Evolutionary conservation across 2,888 invertebrate species (phyloP), one percentile per base, ranked within the genome.

Genomic region (Eudemis profundana): DNA sequence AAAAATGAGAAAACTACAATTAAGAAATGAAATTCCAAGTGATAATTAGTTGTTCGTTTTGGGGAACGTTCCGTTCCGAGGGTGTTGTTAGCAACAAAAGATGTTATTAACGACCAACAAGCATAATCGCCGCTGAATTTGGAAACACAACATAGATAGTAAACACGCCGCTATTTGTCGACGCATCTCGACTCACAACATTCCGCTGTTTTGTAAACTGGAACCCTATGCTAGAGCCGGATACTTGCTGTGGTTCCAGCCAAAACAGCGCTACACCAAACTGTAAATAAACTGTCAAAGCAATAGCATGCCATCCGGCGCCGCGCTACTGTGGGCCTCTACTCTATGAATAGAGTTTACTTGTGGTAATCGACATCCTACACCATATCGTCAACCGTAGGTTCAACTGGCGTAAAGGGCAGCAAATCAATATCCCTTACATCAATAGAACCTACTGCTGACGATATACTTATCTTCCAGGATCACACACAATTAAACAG

Each of bases 131-230:
- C 21, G 21, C 12, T 15, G 21, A 21, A 42, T 42, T 51, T 29
- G 38, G 19, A 17, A 51, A 61, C 51, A 61, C 19, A 23, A 21
- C 50, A 33, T 33, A 40, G 44, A 61, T 51, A 51, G 51, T 44
- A 51, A 61, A 61, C 61, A 61, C 4, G 44, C 17, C 38, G 50
- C n/a, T 29, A 38, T 33, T 42, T 44, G 44, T 36, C 23, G 44
- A 10, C 29, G 42, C 42, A 3, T 12, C 33, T 14, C 17, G 4
- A 1, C 7, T n/a, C 14, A 12, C 27, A 1, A 38, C 27, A 27
- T 19, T 10, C 0, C 19, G 10, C n/a, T 61, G 51, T 61, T 61
- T 49, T 51, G 51, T 53, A 51, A 61, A 61, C 42, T 42, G 42
- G 38, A 40, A 27, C 42, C 54, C 54, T 27, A 27, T 36, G 29